phyloP scores from a whole-genome alignment of 2,113 vertebrate genomes.

The Dolichallabes microphthalmus region DNA sequence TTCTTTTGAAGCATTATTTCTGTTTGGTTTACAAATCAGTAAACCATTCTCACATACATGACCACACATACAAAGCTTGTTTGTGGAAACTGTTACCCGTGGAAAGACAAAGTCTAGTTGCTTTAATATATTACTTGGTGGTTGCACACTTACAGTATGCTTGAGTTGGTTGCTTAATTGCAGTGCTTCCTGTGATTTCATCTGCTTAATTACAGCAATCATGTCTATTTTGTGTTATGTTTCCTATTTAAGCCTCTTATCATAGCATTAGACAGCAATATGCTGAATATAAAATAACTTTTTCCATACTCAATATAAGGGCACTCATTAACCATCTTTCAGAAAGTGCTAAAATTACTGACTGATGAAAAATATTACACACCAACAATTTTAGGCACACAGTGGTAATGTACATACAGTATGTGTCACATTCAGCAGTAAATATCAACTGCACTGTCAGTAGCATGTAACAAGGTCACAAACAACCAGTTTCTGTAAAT shows the following conservation, averaged over 20 bases:
- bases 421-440: too few species aligned
- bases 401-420: too few species aligned
- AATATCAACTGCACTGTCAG: too few species aligned
- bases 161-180: background rate
- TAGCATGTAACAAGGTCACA: too few species aligned
- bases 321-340: background rate
- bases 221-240: background rate
- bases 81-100: background rate
- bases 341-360: background rate
- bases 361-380: too few species aligned
- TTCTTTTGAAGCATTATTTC: background rate
- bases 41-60: background rate
- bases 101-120: background rate
- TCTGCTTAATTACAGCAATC: background rate
- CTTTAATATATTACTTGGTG: background rate
- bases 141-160: background rate
- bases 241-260: background rate
- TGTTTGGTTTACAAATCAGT: background rate
- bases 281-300: background rate
- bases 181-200: background rate
- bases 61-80: background rate
- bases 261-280: background rate
- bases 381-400: too few species aligned
- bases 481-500: too few species aligned
- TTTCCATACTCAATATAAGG: background rate